Evolutionary conservation across 2,888 invertebrate species (phyloP).

Genomic region (Asteroscopus sphinx): DNA sequence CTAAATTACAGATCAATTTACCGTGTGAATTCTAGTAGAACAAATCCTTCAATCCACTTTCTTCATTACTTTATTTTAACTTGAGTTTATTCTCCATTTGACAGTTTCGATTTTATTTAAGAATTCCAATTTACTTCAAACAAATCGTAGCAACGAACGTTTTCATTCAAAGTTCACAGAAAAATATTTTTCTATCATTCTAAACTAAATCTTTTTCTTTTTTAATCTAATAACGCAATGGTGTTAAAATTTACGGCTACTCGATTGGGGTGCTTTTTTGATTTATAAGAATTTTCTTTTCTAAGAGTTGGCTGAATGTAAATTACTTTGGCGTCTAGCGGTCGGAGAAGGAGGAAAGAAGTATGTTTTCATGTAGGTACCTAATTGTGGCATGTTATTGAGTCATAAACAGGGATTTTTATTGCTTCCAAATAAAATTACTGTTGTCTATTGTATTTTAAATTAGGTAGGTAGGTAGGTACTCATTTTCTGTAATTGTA

Average conservation of each 20-base stretch:
- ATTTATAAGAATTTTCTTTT: conserved; percentile 45
- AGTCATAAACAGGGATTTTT: conserved; percentile 30
- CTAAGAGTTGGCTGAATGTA: conserved; percentile 32
- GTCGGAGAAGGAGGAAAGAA: conserved; percentile 32
- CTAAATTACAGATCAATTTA: too few species aligned
- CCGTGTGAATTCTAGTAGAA: too few species aligned
- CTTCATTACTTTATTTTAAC: too few species aligned
- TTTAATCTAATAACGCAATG: conserved; percentile 44
- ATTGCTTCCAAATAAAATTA: conserved; percentile 35
- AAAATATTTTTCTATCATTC: conserved; percentile 28
- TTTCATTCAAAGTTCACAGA: conserved; percentile 1
- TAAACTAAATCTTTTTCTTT: conserved; percentile 45
- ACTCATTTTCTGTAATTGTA: conserved; percentile 41
- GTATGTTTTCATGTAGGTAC: conserved; percentile 5
- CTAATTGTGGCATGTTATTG: conserved; percentile 21
- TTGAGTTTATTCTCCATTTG: too few species aligned
- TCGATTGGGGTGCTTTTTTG: conserved; percentile 47
- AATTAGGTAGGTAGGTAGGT: too few species aligned
- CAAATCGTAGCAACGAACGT: too few species aligned
- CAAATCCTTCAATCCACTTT: too few species aligned
- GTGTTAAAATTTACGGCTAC: conserved; percentile 44
- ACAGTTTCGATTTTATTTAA: too few species aligned
- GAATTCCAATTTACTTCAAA: too few species aligned
- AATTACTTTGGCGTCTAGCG: conserved; percentile 44
- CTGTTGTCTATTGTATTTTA: conserved; percentile 33